A percentile compares a stretch with the other conserved stretches of the same genome.
Conservation (phyloP, 2,113 vertebrate genomes). For the Probosciger aterrimus region DNA sequence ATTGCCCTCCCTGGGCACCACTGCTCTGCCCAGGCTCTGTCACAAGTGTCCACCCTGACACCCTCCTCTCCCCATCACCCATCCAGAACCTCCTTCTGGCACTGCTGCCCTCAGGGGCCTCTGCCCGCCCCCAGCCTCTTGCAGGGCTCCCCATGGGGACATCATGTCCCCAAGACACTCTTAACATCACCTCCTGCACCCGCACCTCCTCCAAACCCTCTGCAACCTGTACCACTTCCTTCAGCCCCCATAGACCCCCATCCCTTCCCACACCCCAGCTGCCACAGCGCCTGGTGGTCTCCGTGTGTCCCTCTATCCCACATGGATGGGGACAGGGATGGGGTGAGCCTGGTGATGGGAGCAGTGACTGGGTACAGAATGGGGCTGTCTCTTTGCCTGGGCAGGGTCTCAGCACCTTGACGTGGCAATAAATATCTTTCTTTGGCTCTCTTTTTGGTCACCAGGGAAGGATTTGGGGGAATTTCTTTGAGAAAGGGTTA, state of each 20-base stretch:
- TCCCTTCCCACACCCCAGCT: not conserved
- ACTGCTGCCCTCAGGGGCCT: not conserved
- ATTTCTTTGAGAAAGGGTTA: not conserved
- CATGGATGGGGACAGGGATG: not conserved
- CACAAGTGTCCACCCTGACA: accelerated
- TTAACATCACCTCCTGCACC: not conserved
- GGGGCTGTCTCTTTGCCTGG: not conserved
- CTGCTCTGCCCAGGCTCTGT: not conserved
- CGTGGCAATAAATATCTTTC: constrained; percentile 25
- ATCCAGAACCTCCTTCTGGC: not conserved
- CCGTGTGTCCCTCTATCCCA: not conserved
- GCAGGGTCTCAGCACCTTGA: not conserved
- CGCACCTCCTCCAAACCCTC: not conserved
- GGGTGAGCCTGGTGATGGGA: not conserved
- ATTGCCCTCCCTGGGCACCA: not conserved
- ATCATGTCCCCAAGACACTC: accelerated
- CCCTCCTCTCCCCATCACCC: not conserved
- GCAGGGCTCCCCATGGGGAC: not conserved
- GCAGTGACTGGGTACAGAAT: not conserved
- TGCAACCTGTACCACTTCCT: not conserved
- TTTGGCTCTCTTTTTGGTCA: not conserved
- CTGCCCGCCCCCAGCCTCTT: not conserved
- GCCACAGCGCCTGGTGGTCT: accelerated
- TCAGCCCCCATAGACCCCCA: not conserved
- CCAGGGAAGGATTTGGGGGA: not conserved